phyloP scores from a whole-genome alignment of 2,113 vertebrate species.

The mouse (Mus musculus) region DNA sequence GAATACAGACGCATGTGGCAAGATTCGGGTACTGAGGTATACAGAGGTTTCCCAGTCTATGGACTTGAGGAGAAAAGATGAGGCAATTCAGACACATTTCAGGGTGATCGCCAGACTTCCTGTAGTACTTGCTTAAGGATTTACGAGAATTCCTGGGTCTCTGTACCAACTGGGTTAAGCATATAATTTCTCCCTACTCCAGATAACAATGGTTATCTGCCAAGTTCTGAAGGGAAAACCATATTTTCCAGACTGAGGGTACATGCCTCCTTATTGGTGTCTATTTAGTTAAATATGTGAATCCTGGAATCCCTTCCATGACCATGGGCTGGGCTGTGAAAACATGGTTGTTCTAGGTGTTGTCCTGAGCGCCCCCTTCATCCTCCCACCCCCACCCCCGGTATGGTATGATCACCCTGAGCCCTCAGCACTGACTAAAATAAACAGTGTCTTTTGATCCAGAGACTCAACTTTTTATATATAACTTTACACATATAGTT shows the following conservation, averaged over 20 bases:
- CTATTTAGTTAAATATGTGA: slow-evolving; percentile 28
- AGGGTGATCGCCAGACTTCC: not conserved
- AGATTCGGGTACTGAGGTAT: not conserved
- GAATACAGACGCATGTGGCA: not conserved
- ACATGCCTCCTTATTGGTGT: not conserved
- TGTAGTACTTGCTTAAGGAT: not conserved
- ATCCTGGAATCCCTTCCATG: slow-evolving; percentile 29
- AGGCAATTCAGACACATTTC: not conserved
- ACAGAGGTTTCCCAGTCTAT: not conserved
- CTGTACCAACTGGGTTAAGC: slow-evolving; percentile 35
- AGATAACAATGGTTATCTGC: slow-evolving; percentile 12
- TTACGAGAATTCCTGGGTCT: not conserved
- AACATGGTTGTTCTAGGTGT: not conserved
- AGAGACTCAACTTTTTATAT: not conserved
- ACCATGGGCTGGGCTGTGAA: not conserved
- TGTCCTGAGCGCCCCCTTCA: not conserved
- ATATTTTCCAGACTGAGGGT: slow-evolving; percentile 8
- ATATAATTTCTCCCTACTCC: not conserved
- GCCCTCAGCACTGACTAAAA: not conserved
- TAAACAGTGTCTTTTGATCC: not conserved
- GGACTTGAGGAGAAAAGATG: not conserved
- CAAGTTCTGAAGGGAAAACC: slow-evolving; percentile 7
- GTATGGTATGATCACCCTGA: too few species aligned
- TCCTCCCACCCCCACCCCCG: not conserved
- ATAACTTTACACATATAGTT: not conserved